phyloP scores from a whole-genome alignment of 2,113 vertebrate genomes.

The Melanotaenia duboulayi region DNA sequence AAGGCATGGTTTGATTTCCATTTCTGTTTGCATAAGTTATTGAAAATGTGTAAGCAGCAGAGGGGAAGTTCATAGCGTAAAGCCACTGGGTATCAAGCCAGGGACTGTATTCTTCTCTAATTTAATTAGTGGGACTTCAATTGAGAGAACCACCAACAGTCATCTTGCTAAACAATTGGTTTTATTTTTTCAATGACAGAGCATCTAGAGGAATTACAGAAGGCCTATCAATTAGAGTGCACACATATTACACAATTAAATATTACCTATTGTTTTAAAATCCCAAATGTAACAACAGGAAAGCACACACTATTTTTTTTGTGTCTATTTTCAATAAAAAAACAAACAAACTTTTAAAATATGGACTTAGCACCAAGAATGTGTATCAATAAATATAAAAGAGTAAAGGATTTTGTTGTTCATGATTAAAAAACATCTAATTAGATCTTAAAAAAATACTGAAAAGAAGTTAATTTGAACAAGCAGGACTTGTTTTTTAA shows the following conservation, averaged over 20 bases:
- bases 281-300: not conserved
- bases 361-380: not conserved
- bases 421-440: not conserved
- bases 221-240: constrained; percentile 25
- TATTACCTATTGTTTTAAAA: not conserved
- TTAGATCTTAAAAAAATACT: no score
- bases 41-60: constrained; percentile 45
- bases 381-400: not conserved
- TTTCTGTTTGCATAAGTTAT: constrained; percentile 53
- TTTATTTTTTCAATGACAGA: constrained; percentile 32
- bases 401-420: not conserved
- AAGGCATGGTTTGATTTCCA: constrained; percentile 43
- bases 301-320: not conserved
- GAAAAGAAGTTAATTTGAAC: no score
- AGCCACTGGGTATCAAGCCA: constrained; percentile 25
- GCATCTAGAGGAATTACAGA: constrained; percentile 12
- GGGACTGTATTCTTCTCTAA: constrained; percentile 28
- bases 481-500: not conserved
- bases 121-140: constrained; percentile 55
- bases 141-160: constrained; percentile 33
- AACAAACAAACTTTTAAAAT: not conserved
- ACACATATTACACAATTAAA: not conserved
- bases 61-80: constrained; percentile 20
- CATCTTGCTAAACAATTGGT: constrained; percentile 26
- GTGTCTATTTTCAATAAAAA: not conserved